A percentile compares a stretch with the other conserved stretches of the same genome.
Conservation (phyloP, 2,888 invertebrate genomes). For the Drosophila nr. medialis region DNA sequence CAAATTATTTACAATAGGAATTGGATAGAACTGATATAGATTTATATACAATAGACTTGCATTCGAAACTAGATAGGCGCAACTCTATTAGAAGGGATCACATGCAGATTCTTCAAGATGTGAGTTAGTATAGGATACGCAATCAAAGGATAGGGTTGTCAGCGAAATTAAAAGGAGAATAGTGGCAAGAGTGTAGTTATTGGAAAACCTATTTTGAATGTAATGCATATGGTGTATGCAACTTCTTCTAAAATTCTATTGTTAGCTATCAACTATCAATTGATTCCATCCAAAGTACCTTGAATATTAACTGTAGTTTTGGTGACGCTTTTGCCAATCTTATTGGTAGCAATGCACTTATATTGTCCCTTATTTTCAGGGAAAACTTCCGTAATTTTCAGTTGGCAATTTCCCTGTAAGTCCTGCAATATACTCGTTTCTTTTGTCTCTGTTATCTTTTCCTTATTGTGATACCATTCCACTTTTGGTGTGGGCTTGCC, state of each 20-base stretch:
- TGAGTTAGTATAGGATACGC: conserved; percentile 56
- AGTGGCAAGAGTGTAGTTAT: conserved; percentile 55
- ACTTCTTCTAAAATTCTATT: conserved; percentile 36
- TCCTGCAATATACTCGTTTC: conserved; percentile 91
- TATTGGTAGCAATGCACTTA: conserved; percentile 92
- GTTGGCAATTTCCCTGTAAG: conserved; percentile 91
- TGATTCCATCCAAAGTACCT: conserved; percentile 86
- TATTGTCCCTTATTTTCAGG: conserved; percentile 96
- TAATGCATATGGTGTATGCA: conserved; percentile 57
- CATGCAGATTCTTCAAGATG: conserved; percentile 57
- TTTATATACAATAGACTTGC: conserved; percentile 12
- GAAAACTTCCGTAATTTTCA: conserved; percentile 94
- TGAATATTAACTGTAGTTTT: conserved; percentile 92
- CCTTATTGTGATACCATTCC: conserved; percentile 91
- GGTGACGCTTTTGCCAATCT: conserved; percentile 92
- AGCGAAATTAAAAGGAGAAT: conserved; percentile 34
- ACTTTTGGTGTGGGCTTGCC: conserved; percentile 93
- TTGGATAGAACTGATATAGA: conserved; percentile 9
- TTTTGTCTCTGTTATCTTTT: conserved; percentile 90
- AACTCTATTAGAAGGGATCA: conserved; percentile 35
- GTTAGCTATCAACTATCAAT: conserved; percentile 57
- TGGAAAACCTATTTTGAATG: conserved; percentile 55
- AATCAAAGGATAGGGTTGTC: conserved; percentile 33
- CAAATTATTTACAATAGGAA: conserved; percentile 67
- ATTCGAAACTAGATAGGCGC: conserved; percentile 16